A percentile compares a stretch with the other conserved stretches of the same genome.
Conservation (phyloP, 2,888 invertebrate species). For the Drosophila phalerata region DNA sequence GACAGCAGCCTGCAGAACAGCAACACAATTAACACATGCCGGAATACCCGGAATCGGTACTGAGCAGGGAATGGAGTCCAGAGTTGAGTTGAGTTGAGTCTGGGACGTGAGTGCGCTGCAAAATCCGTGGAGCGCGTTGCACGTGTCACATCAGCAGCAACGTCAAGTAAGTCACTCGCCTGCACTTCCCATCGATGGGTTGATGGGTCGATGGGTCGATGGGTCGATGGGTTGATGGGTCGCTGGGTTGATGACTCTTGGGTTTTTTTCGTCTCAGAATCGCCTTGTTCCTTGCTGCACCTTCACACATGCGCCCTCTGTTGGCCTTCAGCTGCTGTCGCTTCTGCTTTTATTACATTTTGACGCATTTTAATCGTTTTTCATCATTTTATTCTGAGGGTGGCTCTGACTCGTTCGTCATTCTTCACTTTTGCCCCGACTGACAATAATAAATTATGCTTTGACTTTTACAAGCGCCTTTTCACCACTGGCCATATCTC, state of each 20-base stretch:
- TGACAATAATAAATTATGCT: slow-evolving; percentile 76
- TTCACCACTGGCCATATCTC: slow-evolving; percentile 1
- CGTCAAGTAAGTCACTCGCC: slow-evolving; percentile 54
- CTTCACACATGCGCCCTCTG: slow-evolving; percentile 41
- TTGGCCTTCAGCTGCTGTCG: slow-evolving; percentile 22
- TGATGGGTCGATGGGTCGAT: slow-evolving; percentile 15
- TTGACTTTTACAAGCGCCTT: slow-evolving; percentile 65
- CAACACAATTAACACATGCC: slow-evolving; percentile 73
- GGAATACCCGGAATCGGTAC: slow-evolving; percentile 39
- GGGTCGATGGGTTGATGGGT: slow-evolving; percentile 10
- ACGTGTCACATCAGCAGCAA: slow-evolving; percentile 59
- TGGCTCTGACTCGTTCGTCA: slow-evolving; percentile 42
- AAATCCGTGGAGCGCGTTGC: slow-evolving; percentile 63
- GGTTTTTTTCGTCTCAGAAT: slow-evolving; percentile 4
- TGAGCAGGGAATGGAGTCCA: slow-evolving; percentile 24
- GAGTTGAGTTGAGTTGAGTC: slow-evolving; percentile 5
- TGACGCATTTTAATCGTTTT: slow-evolving; percentile 63
- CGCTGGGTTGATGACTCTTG: background rate
- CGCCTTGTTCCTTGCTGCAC: slow-evolving; percentile 19
- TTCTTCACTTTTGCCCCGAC: slow-evolving; percentile 36
- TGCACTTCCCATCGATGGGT: slow-evolving; percentile 35
- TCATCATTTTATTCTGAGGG: slow-evolving; percentile 51
- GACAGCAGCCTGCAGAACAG: slow-evolving; percentile 63
- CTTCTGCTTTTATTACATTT: slow-evolving; percentile 54
- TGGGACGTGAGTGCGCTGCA: slow-evolving; percentile 58